Evolutionary conservation across 2,113 vertebrate species (phyloP).

Genomic region (Suricata suricatta): DNA sequence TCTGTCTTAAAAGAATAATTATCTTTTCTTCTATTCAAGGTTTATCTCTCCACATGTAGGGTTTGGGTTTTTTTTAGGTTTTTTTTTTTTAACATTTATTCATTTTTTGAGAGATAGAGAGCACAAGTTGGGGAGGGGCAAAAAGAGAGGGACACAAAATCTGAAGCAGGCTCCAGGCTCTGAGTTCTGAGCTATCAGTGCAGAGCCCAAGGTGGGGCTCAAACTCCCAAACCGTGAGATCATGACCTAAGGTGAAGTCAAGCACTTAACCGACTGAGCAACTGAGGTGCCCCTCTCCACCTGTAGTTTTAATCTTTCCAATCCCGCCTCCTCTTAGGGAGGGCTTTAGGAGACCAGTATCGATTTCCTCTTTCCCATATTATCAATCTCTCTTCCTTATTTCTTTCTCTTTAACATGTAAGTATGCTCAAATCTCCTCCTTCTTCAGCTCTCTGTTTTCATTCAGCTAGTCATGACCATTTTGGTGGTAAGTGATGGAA

Average conservation of each 20-base stretch:
- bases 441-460: not conserved
- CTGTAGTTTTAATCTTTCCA: not conserved
- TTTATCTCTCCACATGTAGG: not conserved
- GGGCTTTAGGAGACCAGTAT: not conserved
- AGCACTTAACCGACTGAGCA: too few relatives aligned
- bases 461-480: not conserved
- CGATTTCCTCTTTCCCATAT: not conserved
- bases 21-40: conserved; percentile 29
- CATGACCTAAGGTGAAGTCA: too few relatives aligned
- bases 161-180: too few relatives aligned
- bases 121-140: too few relatives aligned
- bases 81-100: too few relatives aligned
- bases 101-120: too few relatives aligned
- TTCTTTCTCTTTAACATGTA: not conserved
- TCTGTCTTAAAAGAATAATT: conserved; percentile 43
- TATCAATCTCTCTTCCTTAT: not conserved
- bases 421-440: not conserved
- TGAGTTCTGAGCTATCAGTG: too few relatives aligned
- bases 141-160: too few relatives aligned
- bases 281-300: too few relatives aligned
- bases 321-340: not conserved
- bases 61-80: too few relatives aligned
- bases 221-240: too few relatives aligned
- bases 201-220: too few relatives aligned
- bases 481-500: not conserved